Evolutionary conservation across 2,113 vertebrate genomes (phyloP), one percentile per base, ranked within the genome.

Genomic region (Lanius ludovicianus): DNA sequence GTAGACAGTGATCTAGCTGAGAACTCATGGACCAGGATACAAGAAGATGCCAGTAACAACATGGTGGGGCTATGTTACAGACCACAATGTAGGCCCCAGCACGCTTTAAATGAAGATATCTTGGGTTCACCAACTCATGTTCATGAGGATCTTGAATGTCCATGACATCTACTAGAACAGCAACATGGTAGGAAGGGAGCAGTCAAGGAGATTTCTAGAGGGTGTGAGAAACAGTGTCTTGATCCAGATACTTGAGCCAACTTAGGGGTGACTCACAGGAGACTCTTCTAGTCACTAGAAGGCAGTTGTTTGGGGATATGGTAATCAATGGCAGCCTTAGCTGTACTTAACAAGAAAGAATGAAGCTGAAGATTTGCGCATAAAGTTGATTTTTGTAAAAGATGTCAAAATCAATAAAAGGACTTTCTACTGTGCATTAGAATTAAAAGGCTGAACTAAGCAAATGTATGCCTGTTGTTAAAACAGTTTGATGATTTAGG

Each of bases 181-280:
- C 18, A 73, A 59, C 4, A 31, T 19, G 5, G 24, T n/a, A 33
- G 23, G 24, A 90, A 39, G 10, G 37, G 8, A 65, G 9, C 13
- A 59, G 14, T 52, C 24, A 52, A 23, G 27, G 25, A 37, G n/a
- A 16, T 50, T 70, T 84, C 35, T 77, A 37, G 44, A 52, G 12
- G 7, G 5, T 73, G 8, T 52, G 52, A 73, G 33, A 57, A 59
- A 59, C 2, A 52, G 2, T 6, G 37, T 84, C 65, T 59, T 59
- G 9, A 39, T n/a, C 9, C 37, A 84, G 28, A 39, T 19, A 30
- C 20, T n/a, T 64, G 33, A 79, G 8, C 28, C 50, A 57, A 0
- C 7, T 3, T 3, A 1, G 19, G 15, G 4, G 3, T 39, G 44
- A 25, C 20, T 50, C 27, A 22, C 13, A 35, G 16, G 16, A 35